Conservation (phyloP, 92 coral and sea anemone species). For the Zoanthus solanderi region DNA sequence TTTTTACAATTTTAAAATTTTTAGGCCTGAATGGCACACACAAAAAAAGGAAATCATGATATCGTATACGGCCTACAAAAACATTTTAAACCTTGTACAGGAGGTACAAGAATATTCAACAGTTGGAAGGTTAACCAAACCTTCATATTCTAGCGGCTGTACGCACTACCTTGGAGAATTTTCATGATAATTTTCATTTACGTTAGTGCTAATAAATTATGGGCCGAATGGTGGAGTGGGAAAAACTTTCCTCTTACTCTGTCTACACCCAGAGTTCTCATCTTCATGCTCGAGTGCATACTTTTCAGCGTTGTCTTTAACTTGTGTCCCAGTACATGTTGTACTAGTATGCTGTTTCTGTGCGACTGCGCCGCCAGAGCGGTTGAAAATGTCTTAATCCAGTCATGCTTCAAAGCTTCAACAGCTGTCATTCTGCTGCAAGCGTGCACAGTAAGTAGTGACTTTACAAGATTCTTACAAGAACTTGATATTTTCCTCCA, state of each 20-base stretch:
- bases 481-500: conserved; percentile 74
- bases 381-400: conserved; percentile 60
- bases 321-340: conserved; percentile 41
- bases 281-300: conserved; percentile 82
- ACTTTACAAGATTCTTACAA: conserved; percentile 82
- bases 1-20: no score
- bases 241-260: conserved; percentile 79
- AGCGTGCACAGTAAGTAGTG: conserved; percentile 72
- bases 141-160: no score
- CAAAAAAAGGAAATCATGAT: no score
- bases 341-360: conserved; percentile 20
- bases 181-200: neutral
- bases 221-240: conserved; percentile 89
- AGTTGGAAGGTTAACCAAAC: no score
- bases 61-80: no score
- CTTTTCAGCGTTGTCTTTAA: conserved; percentile 76
- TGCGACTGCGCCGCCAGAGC: conserved; percentile 12
- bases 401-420: conserved; percentile 87
- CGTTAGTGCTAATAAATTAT: conserved; percentile 67
- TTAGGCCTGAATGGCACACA: no score
- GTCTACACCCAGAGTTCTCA: conserved; percentile 72
- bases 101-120: no score
- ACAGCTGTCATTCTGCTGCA: conserved; percentile 73
- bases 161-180: no score
- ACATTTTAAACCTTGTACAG: no score